Evolutionary conservation across 2,797 vertebrate species (phyloP).

Genomic region (Dryobates pubescens): DNA sequence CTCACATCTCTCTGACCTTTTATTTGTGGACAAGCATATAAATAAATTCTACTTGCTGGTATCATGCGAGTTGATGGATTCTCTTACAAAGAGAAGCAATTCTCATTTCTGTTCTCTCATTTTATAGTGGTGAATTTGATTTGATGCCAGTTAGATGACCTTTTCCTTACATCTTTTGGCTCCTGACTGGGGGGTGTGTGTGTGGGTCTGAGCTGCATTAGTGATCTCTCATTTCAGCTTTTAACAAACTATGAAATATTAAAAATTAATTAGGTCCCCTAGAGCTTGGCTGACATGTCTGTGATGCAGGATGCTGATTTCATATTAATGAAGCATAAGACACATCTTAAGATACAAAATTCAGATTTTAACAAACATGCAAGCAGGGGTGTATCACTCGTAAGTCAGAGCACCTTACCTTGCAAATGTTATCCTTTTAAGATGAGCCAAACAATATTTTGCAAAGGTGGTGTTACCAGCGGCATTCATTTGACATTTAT

Average conservation of each 20-base stretch:
- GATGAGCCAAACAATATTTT: conserved; percentile 17
- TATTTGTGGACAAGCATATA: not conserved
- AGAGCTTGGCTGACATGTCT: conserved; percentile 19
- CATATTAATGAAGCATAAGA: conserved; percentile 40
- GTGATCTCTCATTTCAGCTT: conserved; percentile 49
- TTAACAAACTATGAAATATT: conserved; percentile 71
- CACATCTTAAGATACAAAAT: conserved; percentile 27
- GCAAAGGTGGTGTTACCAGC: not conserved
- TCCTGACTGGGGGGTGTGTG: not conserved
- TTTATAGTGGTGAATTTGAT: conserved; percentile 47
- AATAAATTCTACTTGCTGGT: conserved; percentile 22
- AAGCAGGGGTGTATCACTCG: rapidly evolving
- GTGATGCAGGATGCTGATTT: conserved; percentile 23
- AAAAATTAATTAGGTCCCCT: conserved; percentile 51
- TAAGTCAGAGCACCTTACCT: conserved; percentile 22
- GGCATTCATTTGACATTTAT: not conserved
- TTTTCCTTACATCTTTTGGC: conserved; percentile 57
- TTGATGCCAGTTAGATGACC: conserved; percentile 34
- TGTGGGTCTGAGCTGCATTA: conserved; percentile 13
- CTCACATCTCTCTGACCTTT: conserved; percentile 42
- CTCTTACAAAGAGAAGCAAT: not conserved
- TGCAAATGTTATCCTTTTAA: not conserved
- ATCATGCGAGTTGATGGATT: conserved; percentile 13
- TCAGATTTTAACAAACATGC: not conserved
- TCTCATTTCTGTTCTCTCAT: conserved; percentile 43